Base-by-base conservation (phyloP, 2,797 vertebrate genomes). In the Podarcis siculus region DNA sequence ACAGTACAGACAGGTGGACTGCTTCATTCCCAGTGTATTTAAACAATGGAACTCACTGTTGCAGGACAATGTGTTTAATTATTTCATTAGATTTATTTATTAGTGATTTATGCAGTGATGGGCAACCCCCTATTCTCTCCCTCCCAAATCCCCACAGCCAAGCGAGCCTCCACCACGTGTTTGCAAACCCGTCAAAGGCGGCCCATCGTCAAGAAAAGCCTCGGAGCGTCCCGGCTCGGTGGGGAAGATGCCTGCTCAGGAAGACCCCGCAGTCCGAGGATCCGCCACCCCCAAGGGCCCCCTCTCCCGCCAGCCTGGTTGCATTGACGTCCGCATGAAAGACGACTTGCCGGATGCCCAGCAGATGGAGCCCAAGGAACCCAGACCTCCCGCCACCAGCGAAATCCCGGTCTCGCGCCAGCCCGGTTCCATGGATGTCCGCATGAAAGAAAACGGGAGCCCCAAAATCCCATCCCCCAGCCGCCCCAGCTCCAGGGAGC, bases 261-360 rank as follows among this genome's bases (percentile, higher is more conserved):
- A 79, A 45, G 76, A 0, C 1, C 1, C 3, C 0, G 13, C 5
- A 30, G 0, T 8, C 0, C 0, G 17, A 2, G 83, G 58, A 0
- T 17, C 17, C 1, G 2, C 69, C 3, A 0, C 2, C 0, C 15
- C 37, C 32, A 61, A 32, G 5, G 78, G 10, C 1, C 37, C 15
- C 0, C 66, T 67, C 0, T 58, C 79, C 23, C 32, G 0, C 1
- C 1, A 89, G 21, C 81, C 85, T 0, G 0, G 87, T 49, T 5
- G 4, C 42, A 32, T 21, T 0, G 87, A 72, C 7, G 8, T 83
- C 58, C n/a, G 1, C 8, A 30, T 7, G 72, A 76, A 37, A 42
- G 23, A 42, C 0, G 1, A 15, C 49, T 55, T 39, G 5, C 83
- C 0, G 0, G 27, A 89, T 1, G 13, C 1, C 0, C 0, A 0